Base-by-base conservation (phyloP, 2,888 invertebrate genomes). In the Schrankia costaestrigalis region DNA sequence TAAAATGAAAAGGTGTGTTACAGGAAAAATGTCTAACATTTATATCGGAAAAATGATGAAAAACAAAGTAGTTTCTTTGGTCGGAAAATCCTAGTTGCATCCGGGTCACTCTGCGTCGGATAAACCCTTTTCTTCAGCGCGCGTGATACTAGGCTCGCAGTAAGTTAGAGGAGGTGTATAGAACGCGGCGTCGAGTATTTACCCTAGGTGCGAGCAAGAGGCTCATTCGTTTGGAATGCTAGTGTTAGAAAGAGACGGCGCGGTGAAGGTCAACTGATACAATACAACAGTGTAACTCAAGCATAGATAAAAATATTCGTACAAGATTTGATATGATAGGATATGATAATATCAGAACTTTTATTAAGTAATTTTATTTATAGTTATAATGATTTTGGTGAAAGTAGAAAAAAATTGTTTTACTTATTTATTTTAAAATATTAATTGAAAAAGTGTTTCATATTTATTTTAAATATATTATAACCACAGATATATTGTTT, bases 91-190 rank as follows among this genome's bases (percentile, higher is more conserved):
- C 74, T 78, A 77, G 79, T 69, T 71, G 74, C 75, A 73, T 67
- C 69, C 75, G 75, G 75, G 82, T 75, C 79, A 74, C 62, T 69
- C 73, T 67, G 78, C 86, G 82, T 85, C 87, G 86, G 87, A 86
- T 87, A 87, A 87, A 87, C 87, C 86, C 87, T 87, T 86, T 87
- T 87, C 87, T 86, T 85, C 84, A 85, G 86, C 87, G 86, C 86
- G 86, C 86, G 83, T 77, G 84, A 81, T 86, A 87, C 87, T 83
- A 86, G 87, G 86, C 75, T 63, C 63, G 40, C 82, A 86, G 81
- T 61, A 66, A 57, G 45, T 26, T 35, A 47, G 60, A 78, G 68
- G 82, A 85, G 85, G 63, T 82, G 63, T 52, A 50, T 56, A 52
- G 48, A 68, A 48, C 67, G 60, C 58, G 51, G 53, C 48, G 53